A percentile compares a stretch with the other conserved stretches of the same genome.
Conservation (phyloP, 2,888 invertebrate species). For the Melieria crassipennis region DNA sequence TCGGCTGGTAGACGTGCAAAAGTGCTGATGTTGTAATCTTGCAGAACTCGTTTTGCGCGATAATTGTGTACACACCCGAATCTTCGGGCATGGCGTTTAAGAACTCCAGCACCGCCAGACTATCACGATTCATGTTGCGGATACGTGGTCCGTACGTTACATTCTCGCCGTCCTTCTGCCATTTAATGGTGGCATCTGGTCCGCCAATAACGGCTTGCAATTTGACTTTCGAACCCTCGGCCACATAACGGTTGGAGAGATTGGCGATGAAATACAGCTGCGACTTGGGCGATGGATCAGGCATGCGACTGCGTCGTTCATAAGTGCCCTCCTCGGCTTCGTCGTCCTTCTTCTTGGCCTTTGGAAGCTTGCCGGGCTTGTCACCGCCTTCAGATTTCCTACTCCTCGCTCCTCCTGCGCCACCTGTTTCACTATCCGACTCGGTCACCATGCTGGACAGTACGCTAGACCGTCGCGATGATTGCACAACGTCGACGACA, state of each 20-base stretch:
- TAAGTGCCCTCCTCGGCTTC: conserved; percentile 66
- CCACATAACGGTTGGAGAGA: conserved; percentile 62
- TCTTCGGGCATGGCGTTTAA: conserved; percentile 74
- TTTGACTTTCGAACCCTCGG: conserved; percentile 78
- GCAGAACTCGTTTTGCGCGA: conserved; percentile 79
- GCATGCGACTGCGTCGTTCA: conserved; percentile 68
- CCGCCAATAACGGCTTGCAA: conserved; percentile 82
- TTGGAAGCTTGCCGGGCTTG: conserved; percentile 50
- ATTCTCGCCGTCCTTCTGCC: conserved; percentile 76
- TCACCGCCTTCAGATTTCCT: conserved; percentile 30
- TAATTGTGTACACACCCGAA: conserved; percentile 82
- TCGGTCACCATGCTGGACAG: conserved; percentile 56
- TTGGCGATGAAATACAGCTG: conserved; percentile 63
- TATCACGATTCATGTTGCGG: conserved; percentile 68
- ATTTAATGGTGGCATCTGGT: conserved; percentile 76
- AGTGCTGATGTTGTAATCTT: conserved; percentile 75
- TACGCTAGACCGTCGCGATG: conserved; percentile 62
- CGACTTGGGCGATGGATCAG: conserved; percentile 66
- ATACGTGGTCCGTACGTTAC: conserved; percentile 62
- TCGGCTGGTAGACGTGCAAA: conserved; percentile 74
- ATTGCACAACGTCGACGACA: conserved; percentile 61
- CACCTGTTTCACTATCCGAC: conserved; percentile 43
- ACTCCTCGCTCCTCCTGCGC: conserved; percentile 38
- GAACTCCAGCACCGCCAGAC: conserved; percentile 80
- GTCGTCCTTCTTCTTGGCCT: conserved; percentile 52